These are phyloP conservation scores for Augiades crinisus DNA, from an alignment of 2,888 invertebrate genomes.

Conservation along the genomic window DNA sequence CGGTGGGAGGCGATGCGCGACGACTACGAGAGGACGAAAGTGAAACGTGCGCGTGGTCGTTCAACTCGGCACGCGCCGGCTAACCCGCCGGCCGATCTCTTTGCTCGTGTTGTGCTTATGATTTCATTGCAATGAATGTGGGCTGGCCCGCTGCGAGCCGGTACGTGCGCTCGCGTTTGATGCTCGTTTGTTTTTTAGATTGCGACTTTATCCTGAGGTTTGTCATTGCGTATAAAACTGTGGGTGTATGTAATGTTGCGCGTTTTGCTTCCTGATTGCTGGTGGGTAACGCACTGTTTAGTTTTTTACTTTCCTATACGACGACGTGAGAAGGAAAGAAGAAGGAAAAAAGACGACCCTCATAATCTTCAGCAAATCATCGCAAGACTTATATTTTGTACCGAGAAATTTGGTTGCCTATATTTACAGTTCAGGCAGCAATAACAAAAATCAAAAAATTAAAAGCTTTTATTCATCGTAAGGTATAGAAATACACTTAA, in stretches of 20 bases:
- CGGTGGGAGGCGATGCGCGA: slow-evolving; percentile 49
- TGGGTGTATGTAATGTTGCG: not conserved
- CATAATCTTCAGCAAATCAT: too few species aligned
- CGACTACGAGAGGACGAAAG: slow-evolving; percentile 51
- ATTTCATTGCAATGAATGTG: slow-evolving; percentile 41
- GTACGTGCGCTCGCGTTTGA: slow-evolving; percentile 2
- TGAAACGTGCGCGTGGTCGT: slow-evolving; percentile 76
- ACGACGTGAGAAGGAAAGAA: too few species aligned
- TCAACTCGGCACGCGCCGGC: slow-evolving; percentile 79
- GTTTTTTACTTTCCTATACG: too few species aligned
- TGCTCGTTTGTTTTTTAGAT: slow-evolving; percentile 16
- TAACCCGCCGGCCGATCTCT: slow-evolving; percentile 51
- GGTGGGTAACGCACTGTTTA: too few species aligned
- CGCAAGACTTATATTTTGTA: too few species aligned
- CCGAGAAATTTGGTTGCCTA: too few species aligned
- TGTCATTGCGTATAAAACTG: not conserved
- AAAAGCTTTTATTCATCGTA: too few species aligned
- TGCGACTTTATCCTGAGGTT: not conserved
- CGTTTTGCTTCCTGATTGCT: too few species aligned
- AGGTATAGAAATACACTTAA: too few species aligned
- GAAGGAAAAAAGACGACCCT: too few species aligned
- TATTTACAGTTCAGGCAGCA: too few species aligned
- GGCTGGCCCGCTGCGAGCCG: slow-evolving; percentile 13
- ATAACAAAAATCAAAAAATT: too few species aligned
- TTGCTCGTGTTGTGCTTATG: slow-evolving; percentile 51